These are phyloP conservation scores for Coecobrya sp. DNA, from an alignment of 2,888 invertebrate species.

Conservation along the genomic window DNA sequence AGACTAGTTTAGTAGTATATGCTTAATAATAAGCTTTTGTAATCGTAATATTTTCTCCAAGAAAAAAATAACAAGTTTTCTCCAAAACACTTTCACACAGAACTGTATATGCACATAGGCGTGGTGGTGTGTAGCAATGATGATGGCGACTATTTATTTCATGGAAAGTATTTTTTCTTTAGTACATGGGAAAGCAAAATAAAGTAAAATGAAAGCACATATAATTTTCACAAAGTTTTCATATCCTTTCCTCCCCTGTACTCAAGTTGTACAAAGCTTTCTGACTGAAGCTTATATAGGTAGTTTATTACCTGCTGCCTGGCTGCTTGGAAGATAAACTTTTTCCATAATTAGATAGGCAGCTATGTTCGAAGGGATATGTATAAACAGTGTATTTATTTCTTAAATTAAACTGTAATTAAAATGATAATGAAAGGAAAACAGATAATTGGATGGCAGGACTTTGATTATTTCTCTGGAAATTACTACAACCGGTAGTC, in stretches of 20 bases:
- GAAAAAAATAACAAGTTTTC: background rate
- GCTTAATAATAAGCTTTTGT: background rate
- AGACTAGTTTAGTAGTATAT: too few species aligned
- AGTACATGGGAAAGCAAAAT: background rate
- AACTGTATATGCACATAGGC: background rate
- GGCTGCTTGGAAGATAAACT: background rate
- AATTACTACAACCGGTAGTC: background rate
- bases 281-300: background rate
- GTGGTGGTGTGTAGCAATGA: background rate
- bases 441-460: slow-evolving; percentile 24
- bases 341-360: background rate
- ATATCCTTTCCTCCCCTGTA: background rate
- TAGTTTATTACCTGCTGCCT: background rate
- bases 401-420: slow-evolving; percentile 37
- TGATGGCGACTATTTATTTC: background rate
- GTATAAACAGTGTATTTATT: background rate
- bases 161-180: background rate
- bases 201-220: background rate
- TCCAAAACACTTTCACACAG: slow-evolving; percentile 24
- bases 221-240: background rate
- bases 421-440: slow-evolving; percentile 49
- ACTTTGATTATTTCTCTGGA: slow-evolving; percentile 5
- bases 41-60: background rate
- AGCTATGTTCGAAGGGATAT: background rate
- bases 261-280: background rate